These are phyloP conservation scores for Brassicogethes aeneus DNA, from an alignment of 2,888 invertebrate species.

Conservation along the genomic window DNA sequence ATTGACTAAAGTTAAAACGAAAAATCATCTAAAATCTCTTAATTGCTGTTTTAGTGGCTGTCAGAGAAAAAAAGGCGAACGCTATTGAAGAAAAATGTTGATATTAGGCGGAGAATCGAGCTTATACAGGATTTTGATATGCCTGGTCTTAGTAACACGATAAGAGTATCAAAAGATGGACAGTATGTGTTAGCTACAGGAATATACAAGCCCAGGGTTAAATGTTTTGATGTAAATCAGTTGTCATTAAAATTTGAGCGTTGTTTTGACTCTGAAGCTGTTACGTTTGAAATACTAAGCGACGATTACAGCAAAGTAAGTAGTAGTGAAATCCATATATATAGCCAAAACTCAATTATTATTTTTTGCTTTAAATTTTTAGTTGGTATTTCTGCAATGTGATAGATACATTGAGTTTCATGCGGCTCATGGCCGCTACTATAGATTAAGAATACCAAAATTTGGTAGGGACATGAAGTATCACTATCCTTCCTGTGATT, in stretches of 20 bases:
- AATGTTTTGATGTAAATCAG: conserved; percentile 94
- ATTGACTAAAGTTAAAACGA: conserved; percentile 18
- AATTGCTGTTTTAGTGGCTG: conserved; percentile 61
- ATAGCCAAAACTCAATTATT: conserved; percentile 3
- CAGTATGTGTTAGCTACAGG: conserved; percentile 90
- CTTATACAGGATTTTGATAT: conserved; percentile 99
- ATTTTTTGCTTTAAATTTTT: conserved; percentile 31
- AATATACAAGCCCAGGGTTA: conserved; percentile 90
- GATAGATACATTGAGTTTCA: conserved; percentile 95
- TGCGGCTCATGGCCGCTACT: conserved; percentile 85
- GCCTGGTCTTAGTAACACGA: conserved; percentile 85
- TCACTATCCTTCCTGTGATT: conserved; percentile 81
- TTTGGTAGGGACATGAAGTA: conserved; percentile 93
- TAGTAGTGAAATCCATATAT: no score
- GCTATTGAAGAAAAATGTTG: conserved; percentile 80
- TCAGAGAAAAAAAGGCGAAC: conserved; percentile 74
- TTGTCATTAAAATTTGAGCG: conserved; percentile 95
- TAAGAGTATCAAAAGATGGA: conserved; percentile 82
- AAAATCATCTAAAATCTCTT: conserved; percentile 6
- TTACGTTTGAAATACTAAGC: conserved; percentile 86
- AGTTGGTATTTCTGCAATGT: conserved; percentile 83
- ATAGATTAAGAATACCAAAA: conserved; percentile 83
- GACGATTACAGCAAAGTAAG: conserved; percentile 92
- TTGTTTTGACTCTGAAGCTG: conserved; percentile 93
- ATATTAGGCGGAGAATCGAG: conserved; percentile 83